A percentile compares a stretch with the other conserved stretches of the same genome.
Evolutionary conservation across 2,888 invertebrate species (phyloP).

Genomic region (Muscina levida): DNA sequence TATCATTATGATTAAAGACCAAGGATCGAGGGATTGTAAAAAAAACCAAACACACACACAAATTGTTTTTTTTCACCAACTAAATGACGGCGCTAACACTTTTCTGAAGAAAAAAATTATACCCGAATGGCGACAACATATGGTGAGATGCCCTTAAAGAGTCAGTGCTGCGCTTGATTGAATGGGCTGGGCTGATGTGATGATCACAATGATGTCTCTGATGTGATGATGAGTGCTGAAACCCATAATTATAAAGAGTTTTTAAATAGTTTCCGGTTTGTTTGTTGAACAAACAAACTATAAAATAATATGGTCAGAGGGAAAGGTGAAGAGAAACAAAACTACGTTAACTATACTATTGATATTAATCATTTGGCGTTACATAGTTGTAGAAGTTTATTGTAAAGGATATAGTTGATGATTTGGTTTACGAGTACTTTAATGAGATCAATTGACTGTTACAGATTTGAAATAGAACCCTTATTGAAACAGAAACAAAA

Average conservation of each 20-base stretch:
- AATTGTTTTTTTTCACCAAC: conserved; percentile 21
- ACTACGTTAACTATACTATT: not conserved
- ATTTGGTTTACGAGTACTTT: too few relatives aligned
- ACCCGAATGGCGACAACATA: conserved; percentile 32
- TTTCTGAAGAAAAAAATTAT: not conserved
- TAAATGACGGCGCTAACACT: conserved; percentile 36
- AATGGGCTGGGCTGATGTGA: not conserved
- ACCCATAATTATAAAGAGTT: conserved; percentile 50
- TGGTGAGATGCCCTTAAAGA: conserved; percentile 36
- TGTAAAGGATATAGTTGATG: too few relatives aligned
- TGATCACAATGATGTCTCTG: conserved; percentile 34
- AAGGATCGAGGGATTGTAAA: too few relatives aligned
- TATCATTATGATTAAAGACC: not conserved
- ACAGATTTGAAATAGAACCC: too few relatives aligned
- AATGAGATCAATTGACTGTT: too few relatives aligned
- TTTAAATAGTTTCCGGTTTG: conserved; percentile 45
- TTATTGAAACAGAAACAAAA: too few relatives aligned
- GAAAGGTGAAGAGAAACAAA: not conserved
- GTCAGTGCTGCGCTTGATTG: too few relatives aligned
- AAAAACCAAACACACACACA: conserved; percentile 4
- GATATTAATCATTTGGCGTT: too few relatives aligned
- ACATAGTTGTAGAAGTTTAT: too few relatives aligned
- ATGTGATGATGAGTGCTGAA: conserved; percentile 37
- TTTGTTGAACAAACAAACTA: not conserved
- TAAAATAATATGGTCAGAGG: too few relatives aligned